Base-by-base conservation (phyloP, 2,888 invertebrate species). In the Subacronicta megacephala region DNA sequence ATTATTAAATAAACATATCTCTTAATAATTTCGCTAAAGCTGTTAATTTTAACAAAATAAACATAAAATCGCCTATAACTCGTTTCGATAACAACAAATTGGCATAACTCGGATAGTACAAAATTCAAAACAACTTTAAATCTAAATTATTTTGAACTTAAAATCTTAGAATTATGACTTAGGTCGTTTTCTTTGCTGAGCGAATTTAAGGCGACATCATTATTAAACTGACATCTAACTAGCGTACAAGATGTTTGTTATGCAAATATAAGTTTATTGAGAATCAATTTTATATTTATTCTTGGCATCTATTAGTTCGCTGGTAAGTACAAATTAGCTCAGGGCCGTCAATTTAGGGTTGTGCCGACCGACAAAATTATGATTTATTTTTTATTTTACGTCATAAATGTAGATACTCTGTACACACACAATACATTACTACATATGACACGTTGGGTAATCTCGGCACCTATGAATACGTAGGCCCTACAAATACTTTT, bases 291-390 rank as follows among this genome's bases (percentile, higher is more conserved):
- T 38, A 43, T 63, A 68, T 31, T 56, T 41, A 69, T 54, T 61
- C 46, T 40, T n/a, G 43, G 38, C 67, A 56, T 60, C 37, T 45
- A 54, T 65, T 56, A 56, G 58, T 50, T 66, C 59, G 52, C 44
- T 53, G 61, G 59, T n/a, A n/a, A n/a, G n/a, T 72, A 66, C 58
- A 58, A 80, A 80, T 82, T 75, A 81, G 80, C 47, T 66, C 81
- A 75, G 55, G 77, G 78, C 29, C 72, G 46, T 12, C 73, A 65
- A 65, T 61, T 50, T 61, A 68, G 67, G 68, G 68, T 17, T 68
- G 72, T 43, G 17, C 60, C 9, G 4, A 42, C 2, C 26, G 3
- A n/a, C 1, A 0, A n/a, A 46, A 29, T 4, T 10, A 26, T 18
- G 4, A 3, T 18, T 3, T 2, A 4, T 18, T 3, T 18, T 18